Evolutionary conservation across 2,888 invertebrate genomes (phyloP).

Genomic region (Heliothis peltigera): DNA sequence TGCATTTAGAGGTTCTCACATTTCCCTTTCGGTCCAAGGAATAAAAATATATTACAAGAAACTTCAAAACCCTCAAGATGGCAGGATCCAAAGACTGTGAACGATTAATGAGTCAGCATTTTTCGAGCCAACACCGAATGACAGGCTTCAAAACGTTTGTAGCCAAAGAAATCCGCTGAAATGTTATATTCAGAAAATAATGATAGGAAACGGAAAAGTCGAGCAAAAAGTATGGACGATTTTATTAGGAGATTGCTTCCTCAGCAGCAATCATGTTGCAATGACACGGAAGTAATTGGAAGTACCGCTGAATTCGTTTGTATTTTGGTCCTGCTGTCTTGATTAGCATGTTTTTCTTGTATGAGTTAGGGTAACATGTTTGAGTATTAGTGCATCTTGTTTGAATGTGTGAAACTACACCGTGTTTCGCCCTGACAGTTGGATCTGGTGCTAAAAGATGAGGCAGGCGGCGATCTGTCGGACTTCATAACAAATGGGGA

Average conservation of each 20-base stretch:
- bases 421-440: conserved; percentile 91
- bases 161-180: conserved; percentile 39
- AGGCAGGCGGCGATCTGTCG: conserved; percentile 97
- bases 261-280: conserved; percentile 43
- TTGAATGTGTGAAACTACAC: conserved; percentile 66
- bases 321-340: conserved; percentile 50
- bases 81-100: conserved; percentile 38
- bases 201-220: conserved; percentile 22
- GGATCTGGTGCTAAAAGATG: conserved; percentile 98
- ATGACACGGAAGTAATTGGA: conserved; percentile 33
- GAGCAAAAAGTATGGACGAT: conserved; percentile 38
- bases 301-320: conserved; percentile 12
- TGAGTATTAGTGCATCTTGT: conserved; percentile 58
- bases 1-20: conserved; percentile 74
- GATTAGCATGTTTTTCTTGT: conserved; percentile 52
- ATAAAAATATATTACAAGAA: conserved; percentile 43
- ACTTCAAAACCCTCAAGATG: conserved; percentile 32
- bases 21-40: conserved; percentile 65
- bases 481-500: conserved; percentile 99
- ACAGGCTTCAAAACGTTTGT: conserved; percentile 36
- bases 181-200: conserved; percentile 48
- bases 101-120: conserved; percentile 18
- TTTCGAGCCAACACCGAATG: conserved; percentile 34
- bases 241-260: conserved; percentile 54
- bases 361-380: conserved; percentile 23